These are phyloP conservation scores for Pitta sordida DNA, from an alignment of 2,113 vertebrate species.

Conservation along the genomic window DNA sequence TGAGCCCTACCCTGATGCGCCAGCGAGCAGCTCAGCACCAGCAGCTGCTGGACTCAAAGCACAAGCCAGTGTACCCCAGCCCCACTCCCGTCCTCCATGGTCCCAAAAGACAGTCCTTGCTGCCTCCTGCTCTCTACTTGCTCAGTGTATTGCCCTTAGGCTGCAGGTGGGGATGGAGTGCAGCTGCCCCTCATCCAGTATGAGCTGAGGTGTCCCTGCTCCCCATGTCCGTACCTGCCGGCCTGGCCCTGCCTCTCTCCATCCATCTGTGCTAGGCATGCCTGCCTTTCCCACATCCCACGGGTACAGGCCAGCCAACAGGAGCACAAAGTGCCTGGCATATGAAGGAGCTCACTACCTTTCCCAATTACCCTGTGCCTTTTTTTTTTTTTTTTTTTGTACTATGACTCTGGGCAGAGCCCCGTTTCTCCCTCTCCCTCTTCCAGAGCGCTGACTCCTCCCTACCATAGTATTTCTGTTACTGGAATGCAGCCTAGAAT, in stretches of 20 bases:
- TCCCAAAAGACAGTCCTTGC: conserved; percentile 23
- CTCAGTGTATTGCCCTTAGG: background rate
- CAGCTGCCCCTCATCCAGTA: background rate
- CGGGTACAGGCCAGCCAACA: conserved; percentile 22
- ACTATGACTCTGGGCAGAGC: conserved; percentile 20
- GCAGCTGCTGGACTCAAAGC: conserved; percentile 63
- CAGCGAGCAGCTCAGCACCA: background rate
- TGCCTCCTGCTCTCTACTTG: background rate
- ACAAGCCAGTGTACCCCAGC: conserved; percentile 66
- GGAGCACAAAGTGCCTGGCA: conserved; percentile 89
- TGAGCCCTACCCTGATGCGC: background rate
- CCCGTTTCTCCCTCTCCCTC: background rate
- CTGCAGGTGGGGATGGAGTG: background rate
- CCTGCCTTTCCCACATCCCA: background rate
- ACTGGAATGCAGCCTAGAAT: conserved; percentile 68
- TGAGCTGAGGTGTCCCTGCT: background rate
- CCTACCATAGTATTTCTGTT: conserved; percentile 66
- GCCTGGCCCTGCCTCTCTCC: background rate
- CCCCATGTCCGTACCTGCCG: background rate
- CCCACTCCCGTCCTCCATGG: background rate
- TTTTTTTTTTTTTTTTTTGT: no score
- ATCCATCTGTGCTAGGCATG: conserved; percentile 21
- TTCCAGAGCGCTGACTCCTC: conserved; percentile 43
- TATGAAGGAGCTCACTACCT: conserved; percentile 90
- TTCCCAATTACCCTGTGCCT: conserved; percentile 63